phyloP scores from a whole-genome alignment of 1,140 invertebrate genomes.

The Notospermus geniculatus region DNA sequence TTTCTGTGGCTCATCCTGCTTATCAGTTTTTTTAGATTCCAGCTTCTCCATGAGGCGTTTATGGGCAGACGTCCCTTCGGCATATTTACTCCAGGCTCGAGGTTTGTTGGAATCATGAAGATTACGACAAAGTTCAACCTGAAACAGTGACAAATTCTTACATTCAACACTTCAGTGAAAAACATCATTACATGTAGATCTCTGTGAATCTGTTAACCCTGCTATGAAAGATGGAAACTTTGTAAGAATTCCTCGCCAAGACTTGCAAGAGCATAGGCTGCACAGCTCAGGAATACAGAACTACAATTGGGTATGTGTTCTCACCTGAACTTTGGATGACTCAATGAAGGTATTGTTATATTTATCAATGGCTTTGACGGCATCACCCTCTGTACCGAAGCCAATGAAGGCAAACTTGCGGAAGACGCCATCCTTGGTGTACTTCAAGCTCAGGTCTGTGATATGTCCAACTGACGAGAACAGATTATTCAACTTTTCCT shows the following conservation, averaged over 20 bases:
- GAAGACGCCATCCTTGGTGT: slow-evolving; percentile 85
- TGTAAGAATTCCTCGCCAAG: no score
- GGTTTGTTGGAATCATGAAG: slow-evolving; percentile 81
- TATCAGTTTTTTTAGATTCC: slow-evolving; percentile 59
- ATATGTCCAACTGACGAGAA: slow-evolving; percentile 78
- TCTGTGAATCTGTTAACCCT: not conserved
- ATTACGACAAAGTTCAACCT: slow-evolving; percentile 72
- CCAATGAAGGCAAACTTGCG: slow-evolving; percentile 90
- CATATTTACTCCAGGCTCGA: slow-evolving; percentile 75
- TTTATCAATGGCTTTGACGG: slow-evolving; percentile 69
- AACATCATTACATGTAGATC: no score
- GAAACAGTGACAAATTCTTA: slow-evolving; percentile 12
- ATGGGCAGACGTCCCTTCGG: slow-evolving; percentile 36
- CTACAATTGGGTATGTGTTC: not conserved
- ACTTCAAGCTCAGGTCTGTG: slow-evolving; percentile 90
- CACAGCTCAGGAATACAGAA: not conserved
- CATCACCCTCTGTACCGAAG: slow-evolving; percentile 76
- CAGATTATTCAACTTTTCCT: slow-evolving; percentile 70
- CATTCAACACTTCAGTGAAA: not conserved
- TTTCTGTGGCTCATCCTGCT: slow-evolving; percentile 49
- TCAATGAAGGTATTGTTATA: slow-evolving; percentile 84
- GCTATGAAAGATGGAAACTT: not conserved
- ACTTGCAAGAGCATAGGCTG: no score
- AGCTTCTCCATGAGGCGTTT: slow-evolving; percentile 41
- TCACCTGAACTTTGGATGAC: slow-evolving; percentile 69